phyloP scores from a whole-genome alignment of 2,113 vertebrate species.

The Otocyon megalotis region DNA sequence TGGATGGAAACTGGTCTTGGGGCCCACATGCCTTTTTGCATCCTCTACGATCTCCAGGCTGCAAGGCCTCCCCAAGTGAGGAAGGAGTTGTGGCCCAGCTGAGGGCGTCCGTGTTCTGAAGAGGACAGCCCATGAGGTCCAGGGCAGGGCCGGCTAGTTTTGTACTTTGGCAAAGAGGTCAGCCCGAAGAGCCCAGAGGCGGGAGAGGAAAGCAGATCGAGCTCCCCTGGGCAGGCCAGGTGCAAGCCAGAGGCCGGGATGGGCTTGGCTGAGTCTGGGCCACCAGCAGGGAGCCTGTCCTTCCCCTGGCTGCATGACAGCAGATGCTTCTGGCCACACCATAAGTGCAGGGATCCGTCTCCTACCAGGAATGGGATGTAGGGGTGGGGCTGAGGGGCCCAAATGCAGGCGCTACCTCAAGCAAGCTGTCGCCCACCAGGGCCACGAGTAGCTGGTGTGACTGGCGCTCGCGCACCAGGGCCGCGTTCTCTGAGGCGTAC shows the following conservation, averaged over 20 bases:
- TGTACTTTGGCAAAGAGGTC: background rate
- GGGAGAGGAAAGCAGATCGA: background rate
- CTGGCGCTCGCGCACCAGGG: slow-evolving; percentile 93
- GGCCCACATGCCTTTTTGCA: background rate
- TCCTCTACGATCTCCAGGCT: background rate
- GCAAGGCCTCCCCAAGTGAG: background rate
- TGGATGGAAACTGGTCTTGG: fast-evolving
- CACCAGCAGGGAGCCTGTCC: background rate
- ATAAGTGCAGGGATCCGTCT: background rate
- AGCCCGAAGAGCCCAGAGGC: background rate
- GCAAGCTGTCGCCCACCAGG: slow-evolving; percentile 96
- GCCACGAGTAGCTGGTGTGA: slow-evolving; percentile 95
- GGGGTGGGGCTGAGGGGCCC: background rate
- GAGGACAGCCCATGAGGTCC: background rate
- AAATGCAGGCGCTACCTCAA: slow-evolving; percentile 90
- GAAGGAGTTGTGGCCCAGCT: background rate
- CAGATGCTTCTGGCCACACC: background rate
- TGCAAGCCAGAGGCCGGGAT: background rate
- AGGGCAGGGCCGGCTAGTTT: background rate
- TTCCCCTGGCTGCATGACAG: background rate
- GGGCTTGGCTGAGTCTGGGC: background rate
- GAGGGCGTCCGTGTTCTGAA: background rate
- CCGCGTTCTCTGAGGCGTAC: slow-evolving; percentile 97
- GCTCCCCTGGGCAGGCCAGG: background rate
- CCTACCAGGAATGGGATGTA: fast-evolving